Conservation (phyloP, 2,888 invertebrate species). For the Troides aeacus region DNA sequence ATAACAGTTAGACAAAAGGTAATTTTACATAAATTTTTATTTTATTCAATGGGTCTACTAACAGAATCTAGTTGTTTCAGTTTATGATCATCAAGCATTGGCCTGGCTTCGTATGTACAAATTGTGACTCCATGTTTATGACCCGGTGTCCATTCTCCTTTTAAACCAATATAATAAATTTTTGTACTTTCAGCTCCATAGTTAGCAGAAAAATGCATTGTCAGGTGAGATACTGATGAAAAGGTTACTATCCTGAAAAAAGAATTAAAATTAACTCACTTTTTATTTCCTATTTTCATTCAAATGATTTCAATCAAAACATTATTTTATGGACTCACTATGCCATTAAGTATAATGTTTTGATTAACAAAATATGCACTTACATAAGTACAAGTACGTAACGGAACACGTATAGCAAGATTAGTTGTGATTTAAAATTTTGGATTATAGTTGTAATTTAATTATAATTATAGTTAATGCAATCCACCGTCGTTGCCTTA, state of each 20-base stretch:
- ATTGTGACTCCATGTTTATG: constrained; percentile 94
- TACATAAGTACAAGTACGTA: too few relatives aligned
- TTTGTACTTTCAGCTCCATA: constrained; percentile 91
- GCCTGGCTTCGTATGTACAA: constrained; percentile 92
- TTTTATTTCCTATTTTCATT: not conserved
- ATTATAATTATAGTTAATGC: too few relatives aligned
- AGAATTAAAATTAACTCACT: constrained; percentile 3
- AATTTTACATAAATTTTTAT: not conserved
- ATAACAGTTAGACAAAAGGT: not conserved
- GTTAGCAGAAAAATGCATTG: constrained; percentile 94
- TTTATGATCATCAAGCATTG: constrained; percentile 93
- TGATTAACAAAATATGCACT: too few relatives aligned
- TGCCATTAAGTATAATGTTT: too few relatives aligned
- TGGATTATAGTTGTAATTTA: too few relatives aligned
- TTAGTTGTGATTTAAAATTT: too few relatives aligned
- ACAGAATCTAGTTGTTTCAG: constrained; percentile 82
- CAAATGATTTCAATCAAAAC: too few relatives aligned
- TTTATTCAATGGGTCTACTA: constrained; percentile 77
- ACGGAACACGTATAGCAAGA: too few relatives aligned
- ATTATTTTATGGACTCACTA: too few relatives aligned
- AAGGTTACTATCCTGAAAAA: constrained; percentile 93
- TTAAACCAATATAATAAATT: constrained; percentile 96
- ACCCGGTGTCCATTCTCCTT: constrained; percentile 93
- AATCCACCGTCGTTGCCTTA: too few relatives aligned
- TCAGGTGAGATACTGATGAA: constrained; percentile 92